A percentile compares a stretch with the other conserved stretches of the same genome.
These are phyloP conservation scores for Pseudonaja textilis DNA, from an alignment of 2,113 vertebrate species.

Conservation along the genomic window DNA sequence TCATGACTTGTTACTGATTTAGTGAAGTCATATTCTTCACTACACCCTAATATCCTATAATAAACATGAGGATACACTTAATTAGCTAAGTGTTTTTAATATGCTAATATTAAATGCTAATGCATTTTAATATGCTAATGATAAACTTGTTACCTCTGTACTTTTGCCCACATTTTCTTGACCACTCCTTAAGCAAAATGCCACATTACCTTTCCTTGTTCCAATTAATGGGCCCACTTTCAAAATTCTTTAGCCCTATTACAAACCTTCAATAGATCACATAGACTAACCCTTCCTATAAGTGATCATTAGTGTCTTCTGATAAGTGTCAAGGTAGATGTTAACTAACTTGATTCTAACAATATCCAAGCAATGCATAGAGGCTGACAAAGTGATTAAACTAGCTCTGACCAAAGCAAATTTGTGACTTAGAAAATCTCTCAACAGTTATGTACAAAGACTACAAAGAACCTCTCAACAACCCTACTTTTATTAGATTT, in stretches of 20 bases:
- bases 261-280: neutral
- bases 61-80: neutral
- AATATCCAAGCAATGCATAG: no score
- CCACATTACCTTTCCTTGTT: neutral
- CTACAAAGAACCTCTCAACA: neutral
- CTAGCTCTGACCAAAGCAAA: no score
- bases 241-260: neutral
- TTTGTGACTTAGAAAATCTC: no score
- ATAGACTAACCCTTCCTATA: no score
- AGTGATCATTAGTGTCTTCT: no score
- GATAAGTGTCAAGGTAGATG: no score
- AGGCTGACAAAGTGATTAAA: no score
- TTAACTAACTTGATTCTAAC: no score
- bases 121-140: neutral
- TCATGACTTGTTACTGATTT: neutral
- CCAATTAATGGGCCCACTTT: neutral
- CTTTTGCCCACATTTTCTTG: neutral
- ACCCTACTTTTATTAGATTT: neutral
- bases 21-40: neutral
- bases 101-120: no score
- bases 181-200: neutral
- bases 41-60: neutral
- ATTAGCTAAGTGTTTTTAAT: no score
- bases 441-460: neutral
- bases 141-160: neutral